Base-by-base conservation (phyloP, 2,113 vertebrate species). In the Caranx melampygus region DNA sequence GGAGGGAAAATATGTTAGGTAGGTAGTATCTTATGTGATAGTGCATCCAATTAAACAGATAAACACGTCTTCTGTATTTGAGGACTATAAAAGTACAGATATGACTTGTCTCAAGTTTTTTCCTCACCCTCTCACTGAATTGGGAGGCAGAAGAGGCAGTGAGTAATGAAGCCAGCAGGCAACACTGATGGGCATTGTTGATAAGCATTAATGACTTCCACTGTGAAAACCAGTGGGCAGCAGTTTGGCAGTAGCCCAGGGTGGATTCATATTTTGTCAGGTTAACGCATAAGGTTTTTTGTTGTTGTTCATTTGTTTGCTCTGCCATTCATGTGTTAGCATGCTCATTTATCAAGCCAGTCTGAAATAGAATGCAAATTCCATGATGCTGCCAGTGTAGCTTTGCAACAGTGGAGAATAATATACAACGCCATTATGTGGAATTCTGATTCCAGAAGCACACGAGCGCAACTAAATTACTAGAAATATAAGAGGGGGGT, bases 111-210 rank as follows among this genome's bases (percentile, higher is more conserved):
- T 55, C 44, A 45, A 7, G 18, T 74, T 34, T 75, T 75, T 18
- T 49, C 47, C 4, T 2, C 12, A 52, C 6, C 0, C 37, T 68
- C 68, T 57, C 34, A 45, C 21, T 75, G 58, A 55, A 68, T 40
- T 49, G 21, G 71, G n/a, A 66, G 34, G 55, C 49, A 21, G 66
- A 62, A 20, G 55, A 45, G 52, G 51, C 60, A 5, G 70, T 51
- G 70, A 78, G 49, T 61, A 66, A 78, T 78, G 69, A 70, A 65
- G 69, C 21, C 55, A 67, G 75, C 31, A 75, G 60, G 44, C 91
- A 84, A 89, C 92, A 89, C 94, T 94, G 94, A 94, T 95, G 92
- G 92, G 82, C 87, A 84, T 74, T 55, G 60, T 87, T 81, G 82
- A 89, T 79, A 91, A 90, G 89, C 90, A 90, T 92, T 93, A 95